Conservation (phyloP, 2,113 vertebrate species). For the Nothocercus nigrocapillus region DNA sequence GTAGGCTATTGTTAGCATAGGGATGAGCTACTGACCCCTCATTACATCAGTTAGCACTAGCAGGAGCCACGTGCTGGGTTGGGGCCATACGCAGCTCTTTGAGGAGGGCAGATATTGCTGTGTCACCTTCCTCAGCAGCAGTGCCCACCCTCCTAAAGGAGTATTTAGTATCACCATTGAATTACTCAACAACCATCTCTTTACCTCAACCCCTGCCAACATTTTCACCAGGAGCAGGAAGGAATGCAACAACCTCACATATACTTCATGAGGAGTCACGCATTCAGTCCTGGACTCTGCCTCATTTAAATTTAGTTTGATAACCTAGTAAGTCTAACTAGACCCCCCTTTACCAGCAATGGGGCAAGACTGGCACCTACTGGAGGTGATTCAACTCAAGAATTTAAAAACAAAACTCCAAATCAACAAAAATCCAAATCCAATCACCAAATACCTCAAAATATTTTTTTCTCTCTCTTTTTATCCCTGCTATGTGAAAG, state of each 20-base stretch:
- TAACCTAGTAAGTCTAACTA: not conserved
- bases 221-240: not conserved
- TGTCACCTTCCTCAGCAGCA: not conserved
- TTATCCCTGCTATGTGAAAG: not conserved
- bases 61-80: fast-evolving
- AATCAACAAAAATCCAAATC: not conserved
- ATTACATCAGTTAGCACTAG: not conserved
- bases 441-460: not conserved
- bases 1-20: not conserved
- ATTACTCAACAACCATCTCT: not conserved
- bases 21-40: not conserved
- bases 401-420: not conserved
- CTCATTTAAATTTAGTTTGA: not conserved
- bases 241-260: not conserved
- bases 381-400: not conserved
- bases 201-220: too few species aligned
- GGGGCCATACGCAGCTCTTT: not conserved
- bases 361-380: not conserved
- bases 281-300: not conserved
- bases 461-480: too few species aligned
- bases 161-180: not conserved
- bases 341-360: not conserved
- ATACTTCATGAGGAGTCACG: not conserved
- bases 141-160: not conserved
- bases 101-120: not conserved